phyloP scores from a whole-genome alignment of 2,888 invertebrate species.

The Odontocerum albicorne region DNA sequence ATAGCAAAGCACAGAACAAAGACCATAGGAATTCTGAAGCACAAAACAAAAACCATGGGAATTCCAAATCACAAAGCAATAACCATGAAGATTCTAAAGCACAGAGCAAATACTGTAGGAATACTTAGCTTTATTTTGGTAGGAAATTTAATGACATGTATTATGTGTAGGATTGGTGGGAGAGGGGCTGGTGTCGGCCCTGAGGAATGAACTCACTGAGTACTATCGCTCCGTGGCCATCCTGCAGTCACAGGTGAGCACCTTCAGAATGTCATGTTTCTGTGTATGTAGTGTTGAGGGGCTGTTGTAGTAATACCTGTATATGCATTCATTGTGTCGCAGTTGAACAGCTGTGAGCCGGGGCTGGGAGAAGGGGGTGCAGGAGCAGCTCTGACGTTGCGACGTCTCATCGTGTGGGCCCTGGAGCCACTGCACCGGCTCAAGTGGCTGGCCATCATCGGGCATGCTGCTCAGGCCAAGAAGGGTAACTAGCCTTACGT shows the following conservation, averaged over 20 bases:
- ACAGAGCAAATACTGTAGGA: too few relatives aligned
- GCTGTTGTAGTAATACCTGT: too few relatives aligned
- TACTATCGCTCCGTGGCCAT: slow-evolving; percentile 88
- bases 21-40: too few relatives aligned
- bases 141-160: too few relatives aligned
- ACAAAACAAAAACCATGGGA: too few relatives aligned
- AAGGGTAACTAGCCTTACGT: too few relatives aligned
- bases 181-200: slow-evolving; percentile 82
- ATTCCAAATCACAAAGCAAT: too few relatives aligned
- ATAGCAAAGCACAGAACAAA: too few relatives aligned
- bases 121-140: too few relatives aligned
- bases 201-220: slow-evolving; percentile 82
- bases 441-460: slow-evolving; percentile 81
- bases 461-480: slow-evolving; percentile 77
- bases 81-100: too few relatives aligned
- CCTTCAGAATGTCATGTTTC: slow-evolving; percentile 14
- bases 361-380: slow-evolving; percentile 44
- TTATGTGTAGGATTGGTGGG: slow-evolving; percentile 69
- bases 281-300: too few relatives aligned
- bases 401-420: slow-evolving; percentile 79
- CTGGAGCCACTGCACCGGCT: slow-evolving; percentile 78
- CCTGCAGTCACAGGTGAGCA: slow-evolving; percentile 78
- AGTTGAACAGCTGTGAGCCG: slow-evolving; percentile 44
- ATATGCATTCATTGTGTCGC: slow-evolving; percentile 12
- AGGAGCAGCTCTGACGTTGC: slow-evolving; percentile 62